Base-by-base conservation (phyloP, 2,797 vertebrate species). In the Leucoraja ocellata region DNA sequence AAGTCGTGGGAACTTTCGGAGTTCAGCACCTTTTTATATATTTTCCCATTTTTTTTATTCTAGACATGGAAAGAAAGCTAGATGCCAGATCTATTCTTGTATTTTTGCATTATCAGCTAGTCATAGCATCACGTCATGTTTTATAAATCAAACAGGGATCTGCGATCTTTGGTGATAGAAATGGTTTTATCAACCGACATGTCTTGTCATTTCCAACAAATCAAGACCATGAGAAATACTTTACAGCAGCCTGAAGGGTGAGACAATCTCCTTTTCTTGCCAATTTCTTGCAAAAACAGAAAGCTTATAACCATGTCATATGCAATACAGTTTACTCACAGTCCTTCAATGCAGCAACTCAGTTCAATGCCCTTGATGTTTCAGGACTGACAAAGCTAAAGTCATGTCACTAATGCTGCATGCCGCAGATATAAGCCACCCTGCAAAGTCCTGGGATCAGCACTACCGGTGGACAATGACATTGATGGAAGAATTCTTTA, bases 121-220 rank as follows among this genome's bases (percentile, higher is more conserved):
- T 92, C 68, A 91, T 74, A 91, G 39, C 23, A 91, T 74, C 90
- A 91, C 54, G 80, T 25, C 46, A 58, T 84, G 71, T 92, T 92
- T 92, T 92, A 92, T 92, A 76, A 92, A 92, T 92, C 90, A 92
- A 88, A 73, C 94, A 99, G 99, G 96, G 99, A 99, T 95, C 97
- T 99, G 94, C 97, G 98, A 94, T 97, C 97, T 76, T 96, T 99
- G 96, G 98, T 99, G 95, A 97, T 99, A 93, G 99, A 99, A 96
- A 99, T 99, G 99, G 99, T 99, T 95, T 98, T 99, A 96, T 98
- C 98, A 93, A 99, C 99, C 80, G 99, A 99, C 95, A 99, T 99
- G 99, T 99, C 99, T 21, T 98, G 98, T 94, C 99, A 99, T 95
- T 99, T 99, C 94, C 99, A 99, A 95, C 99, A 99, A 95, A 98